These are phyloP conservation scores for Bufotes viridis DNA, from an alignment of 2,797 vertebrate species.

Conservation along the genomic window DNA sequence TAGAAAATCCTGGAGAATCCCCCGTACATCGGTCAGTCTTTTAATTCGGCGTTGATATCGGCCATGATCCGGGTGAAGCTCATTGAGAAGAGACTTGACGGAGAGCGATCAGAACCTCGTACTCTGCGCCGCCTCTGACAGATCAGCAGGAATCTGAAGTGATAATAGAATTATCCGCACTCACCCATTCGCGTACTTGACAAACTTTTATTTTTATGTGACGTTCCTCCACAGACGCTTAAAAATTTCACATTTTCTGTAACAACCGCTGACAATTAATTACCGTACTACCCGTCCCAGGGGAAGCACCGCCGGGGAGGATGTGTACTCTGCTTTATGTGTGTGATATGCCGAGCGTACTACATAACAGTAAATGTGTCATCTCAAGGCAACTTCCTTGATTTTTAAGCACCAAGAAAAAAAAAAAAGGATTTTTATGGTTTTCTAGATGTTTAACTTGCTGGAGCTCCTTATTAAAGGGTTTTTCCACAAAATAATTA, in stretches of 20 bases:
- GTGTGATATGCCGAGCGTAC: background rate
- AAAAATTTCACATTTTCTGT: background rate
- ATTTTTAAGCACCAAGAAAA: background rate
- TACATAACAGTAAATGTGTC: background rate
- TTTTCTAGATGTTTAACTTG: background rate
- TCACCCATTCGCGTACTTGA: background rate
- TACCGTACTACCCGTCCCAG: background rate
- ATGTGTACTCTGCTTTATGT: background rate
- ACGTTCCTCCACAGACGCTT: background rate
- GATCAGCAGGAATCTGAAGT: background rate
- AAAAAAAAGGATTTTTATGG: background rate
- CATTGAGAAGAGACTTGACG: background rate
- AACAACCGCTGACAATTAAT: slow-evolving; percentile 29
- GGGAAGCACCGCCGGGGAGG: background rate
- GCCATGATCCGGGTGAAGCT: background rate
- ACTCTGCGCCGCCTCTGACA: background rate
- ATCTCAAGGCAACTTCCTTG: background rate
- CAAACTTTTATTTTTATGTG: slow-evolving; percentile 24
- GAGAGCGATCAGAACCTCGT: background rate
- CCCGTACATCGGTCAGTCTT: background rate
- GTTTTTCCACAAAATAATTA: background rate
- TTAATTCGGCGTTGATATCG: background rate
- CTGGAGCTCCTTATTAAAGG: background rate
- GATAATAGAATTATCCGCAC: slow-evolving; percentile 9
- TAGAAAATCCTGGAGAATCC: background rate